Base-by-base conservation (phyloP, 2,888 invertebrate genomes). In the Meliscaeva auricollis region DNA sequence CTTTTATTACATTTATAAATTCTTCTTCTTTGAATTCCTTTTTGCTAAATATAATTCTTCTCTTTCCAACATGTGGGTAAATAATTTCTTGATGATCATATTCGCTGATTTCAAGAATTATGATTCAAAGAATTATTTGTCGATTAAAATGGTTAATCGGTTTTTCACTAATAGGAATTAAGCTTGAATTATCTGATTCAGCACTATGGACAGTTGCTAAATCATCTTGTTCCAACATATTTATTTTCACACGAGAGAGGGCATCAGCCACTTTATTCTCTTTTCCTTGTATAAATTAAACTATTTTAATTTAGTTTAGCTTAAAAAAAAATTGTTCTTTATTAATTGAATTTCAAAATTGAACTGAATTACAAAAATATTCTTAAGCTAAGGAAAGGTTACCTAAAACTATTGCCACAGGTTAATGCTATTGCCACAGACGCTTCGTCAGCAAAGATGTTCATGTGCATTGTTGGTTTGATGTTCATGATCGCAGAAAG, bases 211-310 rank as follows among this genome's bases (percentile, higher is more conserved):
- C 7, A 3, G 30, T 48, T 26, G 30, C 46, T 15, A 32, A 64
- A 15, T 66, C 32, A 38, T 41, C 20, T 20, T 38, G 1, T 46
- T 30, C 50, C n/a, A n/a, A n/a, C n/a, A n/a, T n/a, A 38, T 74
- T 54, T 64, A 62, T 44, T 82, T 82, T 87, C 50, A 82, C 26
- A 15, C 13, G 58, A n/a, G 54, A 66, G 1, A 60, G 13, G 2
- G 58, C 58, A 32, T 58, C 72, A 3, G 58, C 48, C 2, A 72
- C 60, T 50, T 17, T 22, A 52, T 60, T 73, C n/a, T 73, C 60
- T 15, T 76, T 81, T 15, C 48, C 72, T 17, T 72, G 62, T 17
- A 81, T 46, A 75, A 70, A 75, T 70, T 81, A n/a, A n/a, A n/a
- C 26, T 3, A 26, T 26, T 26, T 26, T 26, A 26, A 26, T 3